These are phyloP conservation scores for Oncopodura yosiiana DNA, from an alignment of 1,140 invertebrate genomes.

Conservation along the genomic window DNA sequence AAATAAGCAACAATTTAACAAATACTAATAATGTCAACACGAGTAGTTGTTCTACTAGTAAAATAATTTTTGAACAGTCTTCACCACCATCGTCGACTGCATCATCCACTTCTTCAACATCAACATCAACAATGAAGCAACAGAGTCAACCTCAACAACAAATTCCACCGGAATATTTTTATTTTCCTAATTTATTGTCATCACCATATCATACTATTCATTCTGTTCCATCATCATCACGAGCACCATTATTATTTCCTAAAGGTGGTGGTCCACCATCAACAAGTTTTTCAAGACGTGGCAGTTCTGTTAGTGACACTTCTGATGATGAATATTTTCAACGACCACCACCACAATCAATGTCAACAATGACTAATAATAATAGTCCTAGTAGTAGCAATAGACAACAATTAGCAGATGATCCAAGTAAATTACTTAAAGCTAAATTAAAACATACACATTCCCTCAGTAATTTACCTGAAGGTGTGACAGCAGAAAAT, in stretches of 20 bases:
- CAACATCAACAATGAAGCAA: neutral
- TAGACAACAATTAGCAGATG: constrained; percentile 20
- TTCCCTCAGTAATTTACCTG: constrained; percentile 25
- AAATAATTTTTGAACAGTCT: neutral
- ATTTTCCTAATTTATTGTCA: too few relatives aligned
- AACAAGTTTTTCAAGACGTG: neutral
- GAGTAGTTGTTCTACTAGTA: neutral
- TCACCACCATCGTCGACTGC: neutral
- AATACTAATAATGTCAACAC: neutral
- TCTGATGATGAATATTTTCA: constrained; percentile 9
- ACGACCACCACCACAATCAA: neutral
- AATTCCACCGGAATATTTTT: too few relatives aligned
- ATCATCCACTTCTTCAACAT: neutral
- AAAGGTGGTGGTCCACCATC: neutral
- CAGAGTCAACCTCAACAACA: neutral
- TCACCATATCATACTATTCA: constrained; percentile 23
- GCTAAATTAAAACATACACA: constrained; percentile 30
- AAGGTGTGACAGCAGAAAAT: constrained; percentile 7
- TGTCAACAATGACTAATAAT: neutral
- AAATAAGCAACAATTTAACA: too few relatives aligned
- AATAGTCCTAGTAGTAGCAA: neutral
- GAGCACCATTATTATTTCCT: neutral
- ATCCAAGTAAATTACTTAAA: constrained; percentile 24
- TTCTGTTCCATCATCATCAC: constrained; percentile 8
- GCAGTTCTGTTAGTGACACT: constrained; percentile 4